A percentile compares a stretch with the other conserved stretches of the same genome.
These are phyloP conservation scores for Drosophila aff. DNA, from an alignment of 1,140 invertebrate genomes.

Conservation along the genomic window DNA sequence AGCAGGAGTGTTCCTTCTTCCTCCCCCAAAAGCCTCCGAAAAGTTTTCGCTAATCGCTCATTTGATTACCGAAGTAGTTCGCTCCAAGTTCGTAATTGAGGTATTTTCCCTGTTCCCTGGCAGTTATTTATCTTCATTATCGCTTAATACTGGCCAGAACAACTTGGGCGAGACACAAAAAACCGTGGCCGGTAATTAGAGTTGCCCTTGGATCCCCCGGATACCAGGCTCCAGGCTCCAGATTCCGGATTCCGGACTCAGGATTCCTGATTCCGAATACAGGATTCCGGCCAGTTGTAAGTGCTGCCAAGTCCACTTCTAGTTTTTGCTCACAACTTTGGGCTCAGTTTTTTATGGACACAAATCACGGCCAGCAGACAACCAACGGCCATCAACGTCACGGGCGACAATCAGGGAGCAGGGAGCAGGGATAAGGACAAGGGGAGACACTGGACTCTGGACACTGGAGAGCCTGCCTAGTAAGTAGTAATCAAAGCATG, in stretches of 20 bases:
- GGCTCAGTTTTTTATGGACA: conserved; percentile 49
- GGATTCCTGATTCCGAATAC: neutral
- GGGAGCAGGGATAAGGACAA: conserved; percentile 3
- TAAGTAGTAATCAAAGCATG: conserved; percentile 75
- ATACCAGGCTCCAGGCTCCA: no score
- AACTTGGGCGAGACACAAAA: conserved; percentile 19
- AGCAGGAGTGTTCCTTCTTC: neutral
- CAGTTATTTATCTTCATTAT: conserved; percentile 82
- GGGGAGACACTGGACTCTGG: neutral
- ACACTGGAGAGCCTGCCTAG: conserved; percentile 19
- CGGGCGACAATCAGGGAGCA: conserved; percentile 56
- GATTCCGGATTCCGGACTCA: no score
- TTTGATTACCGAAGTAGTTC: conserved; percentile 78
- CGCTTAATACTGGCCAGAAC: conserved; percentile 68
- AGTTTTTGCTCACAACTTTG: conserved; percentile 35
- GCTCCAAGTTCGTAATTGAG: conserved; percentile 77
- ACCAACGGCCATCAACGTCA: conserved; percentile 64
- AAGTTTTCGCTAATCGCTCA: conserved; percentile 76
- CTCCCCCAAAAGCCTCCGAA: conserved; percentile 5
- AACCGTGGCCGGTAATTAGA: conserved; percentile 44
- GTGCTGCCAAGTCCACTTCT: conserved; percentile 57
- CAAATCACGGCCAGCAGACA: conserved; percentile 69
- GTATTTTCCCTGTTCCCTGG: conserved; percentile 69
- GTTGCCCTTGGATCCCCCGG: conserved; percentile 2
- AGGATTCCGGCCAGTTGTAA: conserved; percentile 33